These are phyloP conservation scores for Notocelia uddmanniana DNA, from an alignment of 2,888 invertebrate genomes.

Conservation along the genomic window DNA sequence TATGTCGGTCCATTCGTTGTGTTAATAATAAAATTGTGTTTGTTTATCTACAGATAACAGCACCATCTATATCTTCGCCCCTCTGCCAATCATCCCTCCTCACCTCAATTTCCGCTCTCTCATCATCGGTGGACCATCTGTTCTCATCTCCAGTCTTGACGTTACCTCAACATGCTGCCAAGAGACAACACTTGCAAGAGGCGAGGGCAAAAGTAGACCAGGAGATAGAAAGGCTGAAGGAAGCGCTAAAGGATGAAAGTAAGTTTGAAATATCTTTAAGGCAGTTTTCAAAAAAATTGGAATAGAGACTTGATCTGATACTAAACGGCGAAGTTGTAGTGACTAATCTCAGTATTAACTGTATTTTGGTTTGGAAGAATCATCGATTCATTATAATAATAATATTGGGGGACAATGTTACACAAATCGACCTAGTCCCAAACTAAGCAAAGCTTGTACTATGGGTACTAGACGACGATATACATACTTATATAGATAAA, in stretches of 20 bases:
- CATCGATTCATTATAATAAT: too few species aligned
- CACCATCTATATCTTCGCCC: conserved; percentile 23
- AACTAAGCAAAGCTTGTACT: too few species aligned
- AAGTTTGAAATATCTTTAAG: neutral
- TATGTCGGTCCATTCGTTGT: too few species aligned
- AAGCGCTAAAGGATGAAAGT: conserved; percentile 31
- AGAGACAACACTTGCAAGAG: conserved; percentile 15
- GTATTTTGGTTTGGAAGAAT: too few species aligned
- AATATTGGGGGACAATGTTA: too few species aligned
- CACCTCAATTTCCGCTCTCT: conserved; percentile 25
- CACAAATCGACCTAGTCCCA: too few species aligned
- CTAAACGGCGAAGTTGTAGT: too few species aligned
- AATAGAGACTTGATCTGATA: too few species aligned
- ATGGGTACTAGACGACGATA: too few species aligned
- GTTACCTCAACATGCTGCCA: neutral
- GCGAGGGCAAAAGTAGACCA: conserved; percentile 28
- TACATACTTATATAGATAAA: too few species aligned
- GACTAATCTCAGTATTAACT: too few species aligned
- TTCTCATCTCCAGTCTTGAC: conserved; percentile 16
- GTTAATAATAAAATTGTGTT: neutral
- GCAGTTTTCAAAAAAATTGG: too few species aligned
- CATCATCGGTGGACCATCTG: conserved; percentile 24
- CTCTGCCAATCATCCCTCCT: conserved; percentile 39
- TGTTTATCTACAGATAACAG: conserved; percentile 28
- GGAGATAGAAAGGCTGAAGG: conserved; percentile 21